Conservation (phyloP, 2,888 invertebrate species). For the Coleophora deauratella region DNA sequence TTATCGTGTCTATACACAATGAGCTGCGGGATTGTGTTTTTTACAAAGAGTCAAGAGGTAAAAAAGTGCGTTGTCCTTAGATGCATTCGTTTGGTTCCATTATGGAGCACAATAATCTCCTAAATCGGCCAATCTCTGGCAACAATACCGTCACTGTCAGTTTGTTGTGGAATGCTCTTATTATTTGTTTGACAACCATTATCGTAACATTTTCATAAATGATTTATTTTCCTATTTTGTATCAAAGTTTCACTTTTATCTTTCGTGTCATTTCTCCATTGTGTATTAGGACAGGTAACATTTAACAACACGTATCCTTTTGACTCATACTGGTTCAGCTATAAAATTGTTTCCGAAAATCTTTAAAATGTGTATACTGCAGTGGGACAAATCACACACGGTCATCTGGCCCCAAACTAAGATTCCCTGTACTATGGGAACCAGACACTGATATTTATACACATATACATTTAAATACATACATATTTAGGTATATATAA, state of each 20-base stretch:
- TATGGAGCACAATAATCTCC: conserved; percentile 49
- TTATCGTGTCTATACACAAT: conserved; percentile 47
- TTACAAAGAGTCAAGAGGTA: conserved; percentile 43
- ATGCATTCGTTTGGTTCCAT: conserved; percentile 41
- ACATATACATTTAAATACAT: too few species aligned
- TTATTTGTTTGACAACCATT: conserved; percentile 50
- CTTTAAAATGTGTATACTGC: too few species aligned
- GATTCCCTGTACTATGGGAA: too few species aligned
- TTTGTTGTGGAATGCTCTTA: conserved; percentile 37
- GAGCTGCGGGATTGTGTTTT: conserved; percentile 39
- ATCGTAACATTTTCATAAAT: conserved; percentile 38
- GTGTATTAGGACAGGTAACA: too few species aligned
- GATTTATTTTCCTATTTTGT: conserved; percentile 41
- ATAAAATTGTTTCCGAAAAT: too few species aligned
- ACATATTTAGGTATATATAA: too few species aligned
- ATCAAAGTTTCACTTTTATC: background rate
- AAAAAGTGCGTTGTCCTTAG: conserved; percentile 42
- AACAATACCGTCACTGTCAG: conserved; percentile 31
- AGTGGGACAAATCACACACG: too few species aligned
- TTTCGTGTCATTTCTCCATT: too few species aligned
- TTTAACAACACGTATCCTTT: too few species aligned
- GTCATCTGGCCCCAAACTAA: too few species aligned
- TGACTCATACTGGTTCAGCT: too few species aligned
- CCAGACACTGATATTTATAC: too few species aligned
- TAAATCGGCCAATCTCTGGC: conserved; percentile 56